Evolutionary conservation across 2,888 invertebrate species (phyloP).

Genomic region (Eueremaeus valkanovi): DNA sequence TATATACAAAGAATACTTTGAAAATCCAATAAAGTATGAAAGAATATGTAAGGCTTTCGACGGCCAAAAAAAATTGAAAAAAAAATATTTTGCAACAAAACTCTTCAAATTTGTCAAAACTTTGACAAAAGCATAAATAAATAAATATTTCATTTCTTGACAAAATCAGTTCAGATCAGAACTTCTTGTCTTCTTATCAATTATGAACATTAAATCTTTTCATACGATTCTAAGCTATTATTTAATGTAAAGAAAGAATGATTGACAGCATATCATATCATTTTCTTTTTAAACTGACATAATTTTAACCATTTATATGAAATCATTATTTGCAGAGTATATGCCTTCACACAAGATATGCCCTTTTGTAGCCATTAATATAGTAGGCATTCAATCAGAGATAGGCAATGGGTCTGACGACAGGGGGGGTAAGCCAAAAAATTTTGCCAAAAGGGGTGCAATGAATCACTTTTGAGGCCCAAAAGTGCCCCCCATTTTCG

Average conservation of each 20-base stretch:
- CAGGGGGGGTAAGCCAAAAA: too few species aligned
- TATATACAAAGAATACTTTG: background rate
- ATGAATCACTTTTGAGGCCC: too few species aligned
- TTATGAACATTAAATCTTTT: background rate
- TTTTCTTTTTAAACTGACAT: too few species aligned
- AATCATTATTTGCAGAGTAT: too few species aligned
- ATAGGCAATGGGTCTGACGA: too few species aligned
- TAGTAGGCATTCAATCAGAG: too few species aligned
- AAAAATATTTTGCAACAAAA: background rate
- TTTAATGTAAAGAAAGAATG: background rate
- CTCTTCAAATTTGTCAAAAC: background rate
- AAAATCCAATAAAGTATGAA: background rate
- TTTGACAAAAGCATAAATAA: background rate
- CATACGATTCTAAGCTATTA: background rate
- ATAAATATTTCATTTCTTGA: background rate
- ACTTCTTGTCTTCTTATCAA: too few species aligned
- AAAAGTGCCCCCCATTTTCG: too few species aligned
- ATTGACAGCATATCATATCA: background rate
- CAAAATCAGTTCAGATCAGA: background rate
- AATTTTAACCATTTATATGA: too few species aligned
- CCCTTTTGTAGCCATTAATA: too few species aligned
- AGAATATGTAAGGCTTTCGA: background rate
- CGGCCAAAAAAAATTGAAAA: background rate
- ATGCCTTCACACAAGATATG: too few species aligned
- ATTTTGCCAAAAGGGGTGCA: too few species aligned